phyloP scores from a whole-genome alignment of 2,113 vertebrate species.

The Corythoichthys haematopterus region DNA sequence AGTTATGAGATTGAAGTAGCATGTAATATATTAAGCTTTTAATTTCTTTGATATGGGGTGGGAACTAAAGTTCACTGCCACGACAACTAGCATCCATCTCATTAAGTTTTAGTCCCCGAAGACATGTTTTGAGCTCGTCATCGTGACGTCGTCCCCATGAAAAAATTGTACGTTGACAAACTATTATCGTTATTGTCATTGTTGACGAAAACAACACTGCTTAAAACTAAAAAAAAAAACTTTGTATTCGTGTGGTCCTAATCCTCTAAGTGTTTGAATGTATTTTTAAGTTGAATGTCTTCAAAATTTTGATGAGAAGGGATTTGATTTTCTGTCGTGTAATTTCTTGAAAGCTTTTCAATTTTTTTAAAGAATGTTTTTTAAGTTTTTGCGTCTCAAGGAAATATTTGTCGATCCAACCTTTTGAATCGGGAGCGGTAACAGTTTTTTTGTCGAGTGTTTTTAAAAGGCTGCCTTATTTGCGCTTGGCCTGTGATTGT shows the following conservation, averaged over 20 bases:
- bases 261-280: constrained; percentile 12
- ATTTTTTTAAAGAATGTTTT: constrained; percentile 37
- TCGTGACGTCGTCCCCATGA: too few relatives aligned
- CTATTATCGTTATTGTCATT: too few relatives aligned
- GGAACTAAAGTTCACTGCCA: too few relatives aligned
- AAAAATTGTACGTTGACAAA: too few relatives aligned
- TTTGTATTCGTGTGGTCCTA: background rate
- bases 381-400: constrained; percentile 49
- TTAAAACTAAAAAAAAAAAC: background rate
- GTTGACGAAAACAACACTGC: too few relatives aligned
- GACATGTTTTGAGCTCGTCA: too few relatives aligned
- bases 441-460: constrained; percentile 38
- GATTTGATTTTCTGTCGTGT: constrained; percentile 49
- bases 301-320: constrained; percentile 38
- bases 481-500: constrained; percentile 58
- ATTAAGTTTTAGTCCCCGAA: too few relatives aligned
- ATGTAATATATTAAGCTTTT: too few relatives aligned
- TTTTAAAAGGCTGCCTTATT: constrained; percentile 66
- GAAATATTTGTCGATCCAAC: constrained; percentile 29
- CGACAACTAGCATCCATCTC: too few relatives aligned
- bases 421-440: constrained; percentile 12
- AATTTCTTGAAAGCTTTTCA: constrained; percentile 21
- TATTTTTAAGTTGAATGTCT: background rate
- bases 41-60: too few relatives aligned
- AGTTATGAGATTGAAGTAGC: too few relatives aligned